Evolutionary conservation across 2,797 vertebrate species (phyloP).

Genomic region (Lates japonicus): DNA sequence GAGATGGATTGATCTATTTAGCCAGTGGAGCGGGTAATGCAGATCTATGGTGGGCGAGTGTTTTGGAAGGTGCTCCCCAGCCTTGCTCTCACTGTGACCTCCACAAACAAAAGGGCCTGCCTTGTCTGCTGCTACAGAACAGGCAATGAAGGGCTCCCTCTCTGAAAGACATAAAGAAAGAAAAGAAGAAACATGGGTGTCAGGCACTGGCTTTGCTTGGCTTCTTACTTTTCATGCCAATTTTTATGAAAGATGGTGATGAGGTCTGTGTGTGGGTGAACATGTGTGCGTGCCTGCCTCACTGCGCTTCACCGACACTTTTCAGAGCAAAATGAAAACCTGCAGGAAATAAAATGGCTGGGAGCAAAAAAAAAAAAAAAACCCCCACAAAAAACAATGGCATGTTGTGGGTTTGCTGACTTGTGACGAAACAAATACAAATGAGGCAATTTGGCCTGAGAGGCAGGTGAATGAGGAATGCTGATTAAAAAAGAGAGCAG

Average conservation of each 20-base stretch:
- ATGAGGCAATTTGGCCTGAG: slow-evolving; percentile 75
- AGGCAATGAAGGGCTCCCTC: slow-evolving; percentile 85
- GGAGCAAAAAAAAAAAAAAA: background rate
- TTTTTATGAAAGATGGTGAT: slow-evolving; percentile 57
- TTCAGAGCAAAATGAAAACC: slow-evolving; percentile 77
- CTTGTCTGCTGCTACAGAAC: slow-evolving; percentile 86
- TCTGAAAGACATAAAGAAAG: slow-evolving; percentile 89
- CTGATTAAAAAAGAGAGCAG: slow-evolving; percentile 76
- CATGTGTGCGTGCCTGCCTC: slow-evolving; percentile 18
- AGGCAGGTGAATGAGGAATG: slow-evolving; percentile 75
- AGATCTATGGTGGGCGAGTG: slow-evolving; percentile 79
- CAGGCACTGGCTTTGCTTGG: slow-evolving; percentile 77
- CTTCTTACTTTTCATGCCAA: slow-evolving; percentile 77
- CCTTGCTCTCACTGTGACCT: slow-evolving; percentile 82
- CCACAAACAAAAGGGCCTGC: slow-evolving; percentile 86
- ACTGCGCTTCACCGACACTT: slow-evolving; percentile 41
- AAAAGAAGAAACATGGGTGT: slow-evolving; percentile 81
- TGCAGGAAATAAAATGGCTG: slow-evolving; percentile 52
- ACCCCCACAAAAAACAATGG: slow-evolving; percentile 7
- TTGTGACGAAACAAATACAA: slow-evolving; percentile 62
- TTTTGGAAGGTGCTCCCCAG: slow-evolving; percentile 78
- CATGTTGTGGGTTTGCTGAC: slow-evolving; percentile 41
- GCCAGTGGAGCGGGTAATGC: slow-evolving; percentile 77
- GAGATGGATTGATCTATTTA: slow-evolving; percentile 75
- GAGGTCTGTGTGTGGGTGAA: slow-evolving; percentile 25